Evolutionary conservation across 2,888 invertebrate species (phyloP).

Genomic region (Perizoma affinitatum): DNA sequence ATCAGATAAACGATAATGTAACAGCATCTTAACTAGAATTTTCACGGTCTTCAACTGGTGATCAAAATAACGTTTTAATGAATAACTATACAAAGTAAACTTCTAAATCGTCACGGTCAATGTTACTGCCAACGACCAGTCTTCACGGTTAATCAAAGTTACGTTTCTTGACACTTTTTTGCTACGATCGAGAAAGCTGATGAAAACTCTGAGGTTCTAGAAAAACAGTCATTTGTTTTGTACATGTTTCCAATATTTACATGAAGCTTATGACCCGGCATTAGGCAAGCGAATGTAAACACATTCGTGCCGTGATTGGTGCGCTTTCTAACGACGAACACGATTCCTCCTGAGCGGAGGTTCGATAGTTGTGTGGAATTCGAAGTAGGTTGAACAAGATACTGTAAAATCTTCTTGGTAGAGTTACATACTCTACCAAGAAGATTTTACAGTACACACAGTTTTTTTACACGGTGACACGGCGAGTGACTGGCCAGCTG

Average conservation of each 20-base stretch:
- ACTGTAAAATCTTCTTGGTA: too few relatives aligned
- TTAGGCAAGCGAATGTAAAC: slow-evolving; percentile 42
- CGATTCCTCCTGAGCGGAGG: slow-evolving; percentile 15
- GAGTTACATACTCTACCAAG: too few relatives aligned
- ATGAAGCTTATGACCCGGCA: slow-evolving; percentile 22
- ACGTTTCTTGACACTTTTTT: background rate
- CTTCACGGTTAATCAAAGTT: slow-evolving; percentile 14
- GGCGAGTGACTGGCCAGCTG: too few relatives aligned
- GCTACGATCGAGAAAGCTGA: slow-evolving; percentile 6
- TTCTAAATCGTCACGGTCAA: slow-evolving; percentile 9
- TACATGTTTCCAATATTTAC: slow-evolving; percentile 23
- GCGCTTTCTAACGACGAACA: slow-evolving; percentile 47
- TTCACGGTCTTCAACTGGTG: slow-evolving; percentile 1
- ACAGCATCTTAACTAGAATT: background rate
- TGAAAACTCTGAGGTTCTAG: background rate
- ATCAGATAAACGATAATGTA: slow-evolving; percentile 1
- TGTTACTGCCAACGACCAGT: slow-evolving; percentile 1
- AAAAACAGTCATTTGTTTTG: slow-evolving; percentile 21
- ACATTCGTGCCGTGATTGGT: slow-evolving; percentile 36
- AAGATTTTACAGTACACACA: too few relatives aligned
- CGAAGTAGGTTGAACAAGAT: too few relatives aligned
- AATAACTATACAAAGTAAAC: slow-evolving; percentile 10
- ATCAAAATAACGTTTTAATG: slow-evolving; percentile 1
- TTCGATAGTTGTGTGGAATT: too few relatives aligned
- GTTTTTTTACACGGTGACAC: too few relatives aligned